Evolutionary conservation across 2,888 invertebrate species (phyloP), one percentile per base, ranked within the genome.

Genomic region (Stenichneumon culpator): DNA sequence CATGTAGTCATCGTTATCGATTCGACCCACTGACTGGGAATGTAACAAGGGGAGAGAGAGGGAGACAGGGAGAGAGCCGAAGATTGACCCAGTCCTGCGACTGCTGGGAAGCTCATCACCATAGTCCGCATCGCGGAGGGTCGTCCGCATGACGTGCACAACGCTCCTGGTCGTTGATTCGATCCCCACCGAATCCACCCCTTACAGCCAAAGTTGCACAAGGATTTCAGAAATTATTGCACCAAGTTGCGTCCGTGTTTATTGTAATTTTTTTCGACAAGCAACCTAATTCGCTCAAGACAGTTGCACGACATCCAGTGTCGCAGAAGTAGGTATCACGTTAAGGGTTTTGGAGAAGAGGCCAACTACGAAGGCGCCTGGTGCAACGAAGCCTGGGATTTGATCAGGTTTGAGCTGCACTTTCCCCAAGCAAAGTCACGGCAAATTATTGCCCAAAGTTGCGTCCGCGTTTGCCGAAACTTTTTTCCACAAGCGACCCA

Each of bases 1-100:
- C 86, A 83, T 84, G 75, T 81, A 86, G 84, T 89, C 90, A 89
- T 91, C 90, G 88, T 87, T 91, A 91, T 91, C 91, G 91, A 91
- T 91, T 91, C 88, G 89, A 86, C 90, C 90, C 89, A 91, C 89
- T 91, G 86, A 86, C 86, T 86, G 83, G 52, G 32, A 85, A 85
- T 73, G 68, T 67, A 39, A 52, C 47, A 11, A 28, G 72, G 52
- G 74, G 54, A 70, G 72, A 67, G 36, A 19, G 50, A 47, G 47
- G 57, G 36, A 19, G 50, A 47, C 28, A 39, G 52, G 14, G 19
- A 19, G 82, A 54, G 52, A 63, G 28, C 67, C 63, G 69, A 86
- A 83, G 86, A 79, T 86, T 86, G 86, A 86, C 86, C 86, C 83
- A 86, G 86, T 86, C 86, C 80, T 77, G 77, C 36, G 54, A 68